These are phyloP conservation scores for Saxicola maurus DNA, from an alignment of 2,797 vertebrate genomes.

Conservation along the genomic window DNA sequence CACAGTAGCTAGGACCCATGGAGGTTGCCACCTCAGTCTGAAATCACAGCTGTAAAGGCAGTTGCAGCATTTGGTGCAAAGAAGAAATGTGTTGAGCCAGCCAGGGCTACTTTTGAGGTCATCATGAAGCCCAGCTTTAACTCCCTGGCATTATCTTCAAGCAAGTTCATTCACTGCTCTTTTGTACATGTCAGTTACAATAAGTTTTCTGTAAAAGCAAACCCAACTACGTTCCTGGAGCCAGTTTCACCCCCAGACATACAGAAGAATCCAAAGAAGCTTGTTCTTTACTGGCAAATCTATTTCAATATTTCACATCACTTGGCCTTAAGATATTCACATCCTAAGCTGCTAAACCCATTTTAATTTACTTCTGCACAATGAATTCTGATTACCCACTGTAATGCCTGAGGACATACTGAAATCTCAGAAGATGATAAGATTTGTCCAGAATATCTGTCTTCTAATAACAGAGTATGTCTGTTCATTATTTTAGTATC, in stretches of 20 bases:
- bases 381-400: not conserved
- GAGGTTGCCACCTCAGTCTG: not conserved
- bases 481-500: not conserved
- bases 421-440: not conserved
- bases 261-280: not conserved
- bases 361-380: constrained; percentile 37
- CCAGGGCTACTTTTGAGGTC: no score
- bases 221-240: not conserved
- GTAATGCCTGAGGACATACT: not conserved
- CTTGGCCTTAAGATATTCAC: not conserved
- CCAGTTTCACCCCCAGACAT: not conserved
- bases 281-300: not conserved
- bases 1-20: not conserved
- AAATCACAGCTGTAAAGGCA: not conserved
- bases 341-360: not conserved
- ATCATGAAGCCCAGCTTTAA: no score
- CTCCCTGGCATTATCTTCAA: no score
- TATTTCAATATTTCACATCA: constrained; percentile 4
- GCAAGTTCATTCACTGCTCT: no score
- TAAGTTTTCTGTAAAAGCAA: no score
- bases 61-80: no score
- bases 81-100: no score
- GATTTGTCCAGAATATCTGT: not conserved
- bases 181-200: no score
- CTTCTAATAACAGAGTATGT: not conserved